Evolutionary conservation across 2,888 invertebrate genomes (phyloP).

Genomic region (Heliconius aoede): DNA sequence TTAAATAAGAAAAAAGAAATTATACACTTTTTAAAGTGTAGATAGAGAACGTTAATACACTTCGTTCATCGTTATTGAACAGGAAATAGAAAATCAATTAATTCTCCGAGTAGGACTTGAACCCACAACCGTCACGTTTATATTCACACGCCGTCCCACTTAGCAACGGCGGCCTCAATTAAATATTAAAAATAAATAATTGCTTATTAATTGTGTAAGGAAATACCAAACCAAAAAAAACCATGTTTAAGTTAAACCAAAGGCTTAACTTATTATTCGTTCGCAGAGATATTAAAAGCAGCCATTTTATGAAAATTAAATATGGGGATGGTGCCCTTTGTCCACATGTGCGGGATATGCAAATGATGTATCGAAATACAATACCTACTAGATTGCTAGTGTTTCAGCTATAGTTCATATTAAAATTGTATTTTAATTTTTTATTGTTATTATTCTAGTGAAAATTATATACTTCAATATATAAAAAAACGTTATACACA

Average conservation of each 20-base stretch:
- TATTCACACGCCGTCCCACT: too few relatives aligned
- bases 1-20: neutral
- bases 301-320: conserved; percentile 82
- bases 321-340: conserved; percentile 77
- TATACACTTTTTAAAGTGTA: too few relatives aligned
- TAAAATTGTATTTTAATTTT: conserved; percentile 27
- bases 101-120: too few relatives aligned
- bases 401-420: conserved; percentile 15
- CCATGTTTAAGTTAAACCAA: conserved; percentile 71
- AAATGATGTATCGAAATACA: conserved; percentile 75
- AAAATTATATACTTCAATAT: neutral
- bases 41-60: too few relatives aligned
- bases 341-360: conserved; percentile 82
- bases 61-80: too few relatives aligned
- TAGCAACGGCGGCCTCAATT: too few relatives aligned
- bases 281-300: conserved; percentile 78
- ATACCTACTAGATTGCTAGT: conserved; percentile 41
- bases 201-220: conserved; percentile 52
- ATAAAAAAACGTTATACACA: neutral
- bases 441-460: neutral
- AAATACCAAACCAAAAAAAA: conserved; percentile 52
- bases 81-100: neutral
- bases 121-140: too few relatives aligned
- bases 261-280: conserved; percentile 76
- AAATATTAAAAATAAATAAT: neutral